Conservation (phyloP, 2,888 invertebrate genomes). For the Lucinisca nassula region DNA sequence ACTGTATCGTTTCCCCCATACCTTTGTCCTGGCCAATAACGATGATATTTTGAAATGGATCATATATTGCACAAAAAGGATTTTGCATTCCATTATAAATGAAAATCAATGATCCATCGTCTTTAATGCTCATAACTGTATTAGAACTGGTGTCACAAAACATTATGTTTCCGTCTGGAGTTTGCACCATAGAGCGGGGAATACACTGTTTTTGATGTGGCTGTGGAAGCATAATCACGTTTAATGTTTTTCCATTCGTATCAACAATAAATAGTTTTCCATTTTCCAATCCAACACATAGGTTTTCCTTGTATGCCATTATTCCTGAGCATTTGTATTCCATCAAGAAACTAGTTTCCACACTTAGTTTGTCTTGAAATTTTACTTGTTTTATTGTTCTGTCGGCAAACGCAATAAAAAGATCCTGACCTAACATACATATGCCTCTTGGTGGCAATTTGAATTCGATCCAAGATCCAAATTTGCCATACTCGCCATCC, state of each 20-base stretch:
- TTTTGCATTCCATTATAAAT: not conserved
- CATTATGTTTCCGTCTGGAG: not conserved
- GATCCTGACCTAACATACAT: not conserved
- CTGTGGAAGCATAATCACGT: not conserved
- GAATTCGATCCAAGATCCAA: not conserved
- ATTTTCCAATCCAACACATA: not conserved
- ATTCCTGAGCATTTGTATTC: not conserved
- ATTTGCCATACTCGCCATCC: not conserved
- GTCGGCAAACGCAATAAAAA: not conserved
- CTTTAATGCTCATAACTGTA: not conserved
- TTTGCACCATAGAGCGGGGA: not conserved
- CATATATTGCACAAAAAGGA: not conserved
- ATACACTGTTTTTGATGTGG: not conserved
- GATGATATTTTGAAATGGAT: not conserved
- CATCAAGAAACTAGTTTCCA: not conserved
- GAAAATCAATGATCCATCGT: not conserved
- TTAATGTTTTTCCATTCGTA: not conserved
- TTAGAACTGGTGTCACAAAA: not conserved
- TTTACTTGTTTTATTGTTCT: not conserved
- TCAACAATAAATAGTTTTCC: not conserved
- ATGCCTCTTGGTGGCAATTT: not conserved
- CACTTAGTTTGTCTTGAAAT: not conserved
- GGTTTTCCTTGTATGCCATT: not conserved
- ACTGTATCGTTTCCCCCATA: not conserved
- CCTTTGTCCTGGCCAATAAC: not conserved